Base-by-base conservation (phyloP, 1,140 invertebrate genomes). In the Gryon sp. region DNA sequence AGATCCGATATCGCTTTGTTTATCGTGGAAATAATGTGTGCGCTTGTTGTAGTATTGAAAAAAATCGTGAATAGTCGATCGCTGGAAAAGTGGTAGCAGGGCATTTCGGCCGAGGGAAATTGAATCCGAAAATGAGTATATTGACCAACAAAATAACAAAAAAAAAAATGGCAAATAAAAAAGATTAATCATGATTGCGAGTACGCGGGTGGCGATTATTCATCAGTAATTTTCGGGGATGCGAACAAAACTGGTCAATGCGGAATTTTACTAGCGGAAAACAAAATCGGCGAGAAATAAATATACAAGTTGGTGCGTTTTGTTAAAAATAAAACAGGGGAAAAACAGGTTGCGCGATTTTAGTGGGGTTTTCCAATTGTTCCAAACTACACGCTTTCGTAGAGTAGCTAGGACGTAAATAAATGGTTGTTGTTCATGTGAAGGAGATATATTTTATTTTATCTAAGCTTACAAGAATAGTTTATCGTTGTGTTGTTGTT, bases 1-100 rank as follows among this genome's bases (percentile, higher is more conserved):
- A n/a, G n/a, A 63, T 78, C 52, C 48, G 48, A 55, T 73, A 73
- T 78, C 69, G 69, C 76, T 73, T 69, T 78, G 76, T 73, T 73
- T 77, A 77, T 77, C 66, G 43, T 63, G 8, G 32, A 66, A 72
- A 68, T 68, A 72, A 68, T 77, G 75, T 60, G 68, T 62, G 48
- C 50, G 41, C 59, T 40, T 12, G 32, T 34, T 36, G 50, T 70
- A 57, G 46, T 22, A 14, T 30, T 20, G 55, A 55, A 48, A 45
- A 74, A 62, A 60, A 69, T 52, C n/a, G n/a, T n/a, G n/a, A n/a
- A n/a, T n/a, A n/a, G n/a, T 26, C 16, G 24, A 7, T 9, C 26
- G 32, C 5, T 8, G 22, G 48, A 41, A 57, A 76, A 76, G 43
- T 65, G 65, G 65, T 50, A 69, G 57, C 32, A n/a, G n/a, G n/a